Base-by-base conservation (phyloP, 2,113 vertebrate genomes). In the Chamaetylas fuelleborni region DNA sequence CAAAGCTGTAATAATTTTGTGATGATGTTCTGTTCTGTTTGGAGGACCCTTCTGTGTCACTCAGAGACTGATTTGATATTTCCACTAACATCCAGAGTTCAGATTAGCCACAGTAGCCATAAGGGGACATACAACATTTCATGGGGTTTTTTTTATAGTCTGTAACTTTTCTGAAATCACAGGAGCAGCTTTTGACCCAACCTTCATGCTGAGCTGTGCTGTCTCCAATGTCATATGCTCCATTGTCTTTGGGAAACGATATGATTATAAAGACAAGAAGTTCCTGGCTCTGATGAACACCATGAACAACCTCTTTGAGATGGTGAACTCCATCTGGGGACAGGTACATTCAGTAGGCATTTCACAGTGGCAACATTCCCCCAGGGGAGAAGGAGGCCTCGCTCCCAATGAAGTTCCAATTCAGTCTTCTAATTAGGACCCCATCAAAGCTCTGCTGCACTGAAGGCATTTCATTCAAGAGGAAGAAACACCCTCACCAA, bases 151-250 rank as follows among this genome's bases (percentile, higher is more conserved):
- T 26, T 51, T 1, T 2, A 83, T 24, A 19, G 9, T 26, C 54
- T 64, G 19, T 67, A 87, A 91, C 40, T 43, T 79, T 54, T 79
- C 40, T 94, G 61, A 89, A 84, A 86, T 72, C 24, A 60, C 87
- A 96, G 96, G 90, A 62, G 7, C 9, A 38, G 11, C 95, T 74
- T 96, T 96, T 67, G 84, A 96, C 53, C 87, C 93, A 79, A 95
- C 84, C 9, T 85, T 10, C 61, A 74, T 31, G 47, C 73, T 96
- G 84, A 36, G 81, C 84, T 94, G 87, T 36, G 0, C 84, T 64
- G 4, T 92, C 51, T 74, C 95, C 87, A 96, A 95, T 17, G 3
- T 96, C 65, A 91, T 96, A 87, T 96, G 96, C 36, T 91, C 92
- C 33, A 25, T 95, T 0, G 25, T 96, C 70, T 96, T 96, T 76